These are phyloP conservation scores for Umimayanthus kanabou DNA, from an alignment of 92 coral and sea anemone species.

Conservation along the genomic window DNA sequence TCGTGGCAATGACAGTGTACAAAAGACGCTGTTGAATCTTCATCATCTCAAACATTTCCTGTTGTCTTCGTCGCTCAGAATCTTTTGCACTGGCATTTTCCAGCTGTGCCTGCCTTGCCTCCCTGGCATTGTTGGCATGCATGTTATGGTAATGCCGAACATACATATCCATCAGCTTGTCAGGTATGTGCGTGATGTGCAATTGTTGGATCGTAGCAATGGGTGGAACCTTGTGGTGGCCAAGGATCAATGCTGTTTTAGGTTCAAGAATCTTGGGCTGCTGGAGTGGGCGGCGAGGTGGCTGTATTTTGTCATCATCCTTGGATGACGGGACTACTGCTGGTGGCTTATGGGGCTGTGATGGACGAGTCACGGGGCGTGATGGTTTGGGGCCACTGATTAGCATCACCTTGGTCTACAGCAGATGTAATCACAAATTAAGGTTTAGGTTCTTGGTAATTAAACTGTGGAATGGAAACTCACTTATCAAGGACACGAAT, in stretches of 20 bases:
- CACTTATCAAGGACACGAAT: too few relatives aligned
- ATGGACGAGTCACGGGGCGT: constrained; percentile 49
- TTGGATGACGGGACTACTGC: constrained; percentile 55
- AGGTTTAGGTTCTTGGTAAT: too few relatives aligned
- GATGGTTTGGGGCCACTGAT: constrained; percentile 84
- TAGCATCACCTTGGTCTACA: constrained; percentile 77
- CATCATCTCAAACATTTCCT: constrained; percentile 97
- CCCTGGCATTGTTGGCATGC: constrained; percentile 42
- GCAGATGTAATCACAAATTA: neutral
- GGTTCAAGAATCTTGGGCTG: constrained; percentile 91
- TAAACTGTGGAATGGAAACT: neutral
- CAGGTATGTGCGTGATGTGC: constrained; percentile 79
- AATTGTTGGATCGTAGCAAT: constrained; percentile 72
- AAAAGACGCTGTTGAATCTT: constrained; percentile 88
- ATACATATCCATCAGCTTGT: constrained; percentile 84
- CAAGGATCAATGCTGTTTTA: constrained; percentile 85
- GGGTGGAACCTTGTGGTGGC: constrained; percentile 90
- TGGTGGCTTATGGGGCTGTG: constrained; percentile 52
- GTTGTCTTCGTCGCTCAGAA: constrained; percentile 80
- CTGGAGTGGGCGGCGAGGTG: constrained; percentile 79
- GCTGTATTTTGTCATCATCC: constrained; percentile 57
- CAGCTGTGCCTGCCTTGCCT: constrained; percentile 67
- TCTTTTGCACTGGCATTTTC: constrained; percentile 75
- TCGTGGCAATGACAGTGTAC: constrained; percentile 96
- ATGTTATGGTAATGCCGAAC: constrained; percentile 72